These are phyloP conservation scores for Sarcoramphus papa DNA, from an alignment of 2,797 vertebrate species.

Conservation along the genomic window DNA sequence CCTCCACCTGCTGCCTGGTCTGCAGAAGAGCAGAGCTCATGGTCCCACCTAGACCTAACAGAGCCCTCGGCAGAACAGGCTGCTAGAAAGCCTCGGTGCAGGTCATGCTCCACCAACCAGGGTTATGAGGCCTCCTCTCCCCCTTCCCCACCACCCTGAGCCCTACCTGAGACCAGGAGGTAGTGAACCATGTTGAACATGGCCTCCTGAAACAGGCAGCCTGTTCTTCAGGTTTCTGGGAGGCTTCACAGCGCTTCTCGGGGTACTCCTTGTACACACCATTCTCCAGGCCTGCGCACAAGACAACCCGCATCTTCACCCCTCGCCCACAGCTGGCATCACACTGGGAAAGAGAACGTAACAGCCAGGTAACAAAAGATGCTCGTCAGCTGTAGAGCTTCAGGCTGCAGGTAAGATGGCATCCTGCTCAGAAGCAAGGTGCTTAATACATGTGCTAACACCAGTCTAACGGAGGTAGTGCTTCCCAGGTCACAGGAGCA, in stretches of 20 bases:
- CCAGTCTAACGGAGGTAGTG: background rate
- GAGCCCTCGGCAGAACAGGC: background rate
- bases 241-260: slow-evolving; percentile 65
- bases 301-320: slow-evolving; percentile 71
- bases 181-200: slow-evolving; percentile 85
- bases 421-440: background rate
- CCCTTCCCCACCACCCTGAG: background rate
- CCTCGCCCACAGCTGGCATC: slow-evolving; percentile 81
- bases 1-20: background rate
- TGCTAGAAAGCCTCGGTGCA: background rate
- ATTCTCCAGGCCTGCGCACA: slow-evolving; percentile 79
- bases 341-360: slow-evolving; percentile 66
- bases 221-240: slow-evolving; percentile 72
- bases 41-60: background rate
- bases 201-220: slow-evolving; percentile 81
- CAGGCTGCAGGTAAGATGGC: background rate
- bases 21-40: background rate
- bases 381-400: background rate
- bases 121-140: background rate
- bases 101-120: background rate
- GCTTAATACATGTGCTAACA: background rate
- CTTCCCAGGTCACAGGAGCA: background rate
- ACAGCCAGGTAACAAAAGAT: background rate
- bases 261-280: slow-evolving; percentile 81
- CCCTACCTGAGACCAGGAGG: slow-evolving; percentile 88